Conservation (phyloP, 2,888 invertebrate genomes). For the Acholoe squamosa region DNA sequence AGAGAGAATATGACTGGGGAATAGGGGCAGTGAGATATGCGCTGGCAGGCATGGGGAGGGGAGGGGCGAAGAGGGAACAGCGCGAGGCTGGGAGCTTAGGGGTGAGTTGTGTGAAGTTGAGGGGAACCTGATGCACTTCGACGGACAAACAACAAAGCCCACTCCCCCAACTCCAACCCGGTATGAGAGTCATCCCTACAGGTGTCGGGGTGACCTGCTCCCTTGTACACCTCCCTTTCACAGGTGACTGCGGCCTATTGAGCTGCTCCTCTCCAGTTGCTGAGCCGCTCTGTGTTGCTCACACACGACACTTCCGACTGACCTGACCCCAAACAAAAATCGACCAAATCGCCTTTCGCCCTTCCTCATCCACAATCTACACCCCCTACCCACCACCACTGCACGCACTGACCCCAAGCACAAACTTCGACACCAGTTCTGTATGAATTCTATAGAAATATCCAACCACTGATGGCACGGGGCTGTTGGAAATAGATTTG, state of each 20-base stretch:
- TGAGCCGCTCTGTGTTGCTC: neutral
- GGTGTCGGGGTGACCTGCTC: no score
- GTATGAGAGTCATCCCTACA: no score
- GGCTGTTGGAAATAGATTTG: no score
- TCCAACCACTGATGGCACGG: no score
- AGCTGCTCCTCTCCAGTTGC: neutral
- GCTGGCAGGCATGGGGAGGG: neutral
- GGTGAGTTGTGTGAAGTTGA: neutral
- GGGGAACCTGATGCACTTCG: slow-evolving; percentile 2
- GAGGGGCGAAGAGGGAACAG: neutral
- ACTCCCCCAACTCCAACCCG: neutral
- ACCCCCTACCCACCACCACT: neutral
- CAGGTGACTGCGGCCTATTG: no score
- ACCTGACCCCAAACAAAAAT: neutral
- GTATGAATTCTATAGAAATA: no score
- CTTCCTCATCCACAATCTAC: neutral
- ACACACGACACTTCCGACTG: neutral
- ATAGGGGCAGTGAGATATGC: neutral
- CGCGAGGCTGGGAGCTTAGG: neutral
- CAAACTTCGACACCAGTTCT: no score
- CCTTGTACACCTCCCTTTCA: no score
- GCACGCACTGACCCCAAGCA: neutral
- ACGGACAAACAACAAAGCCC: neutral
- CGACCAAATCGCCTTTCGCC: neutral
- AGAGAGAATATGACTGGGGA: neutral